These are phyloP conservation scores for Bufo gargarizans DNA, from an alignment of 2,113 vertebrate genomes.

Conservation along the genomic window DNA sequence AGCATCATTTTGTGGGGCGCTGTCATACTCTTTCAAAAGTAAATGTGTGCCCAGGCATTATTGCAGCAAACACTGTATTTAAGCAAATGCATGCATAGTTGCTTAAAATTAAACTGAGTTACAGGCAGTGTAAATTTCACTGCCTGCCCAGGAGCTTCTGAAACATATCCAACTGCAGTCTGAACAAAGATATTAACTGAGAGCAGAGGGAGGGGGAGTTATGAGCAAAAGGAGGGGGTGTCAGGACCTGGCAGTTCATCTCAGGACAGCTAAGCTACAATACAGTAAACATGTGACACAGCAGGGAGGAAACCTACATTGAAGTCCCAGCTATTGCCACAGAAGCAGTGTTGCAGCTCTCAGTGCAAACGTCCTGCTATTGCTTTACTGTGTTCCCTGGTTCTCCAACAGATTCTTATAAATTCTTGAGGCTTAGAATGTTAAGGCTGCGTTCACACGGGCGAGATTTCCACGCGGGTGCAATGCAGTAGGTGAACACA, in stretches of 20 bases:
- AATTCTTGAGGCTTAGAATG: neutral
- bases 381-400: neutral
- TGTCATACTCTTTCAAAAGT: neutral
- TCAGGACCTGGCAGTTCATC: conserved; percentile 43
- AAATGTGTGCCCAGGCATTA: neutral
- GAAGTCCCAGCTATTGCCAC: conserved; percentile 6
- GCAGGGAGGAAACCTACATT: conserved; percentile 28
- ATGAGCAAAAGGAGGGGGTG: conserved; percentile 7
- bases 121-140: neutral
- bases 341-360: conserved; percentile 3
- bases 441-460: no score
- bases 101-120: neutral
- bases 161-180: conserved; percentile 28
- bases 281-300: conserved; percentile 41
- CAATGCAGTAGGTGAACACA: no score
- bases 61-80: neutral
- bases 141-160: neutral
- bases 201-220: conserved; percentile 14
- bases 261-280: conserved; percentile 43
- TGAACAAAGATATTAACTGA: conserved; percentile 45
- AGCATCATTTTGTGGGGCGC: neutral
- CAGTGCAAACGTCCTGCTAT: neutral
- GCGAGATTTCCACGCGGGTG: no score
- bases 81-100: neutral
- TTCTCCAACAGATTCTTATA: no score